Evolutionary conservation across 2,888 invertebrate genomes (phyloP).

Genomic region (Eutolmus rufibarbis): DNA sequence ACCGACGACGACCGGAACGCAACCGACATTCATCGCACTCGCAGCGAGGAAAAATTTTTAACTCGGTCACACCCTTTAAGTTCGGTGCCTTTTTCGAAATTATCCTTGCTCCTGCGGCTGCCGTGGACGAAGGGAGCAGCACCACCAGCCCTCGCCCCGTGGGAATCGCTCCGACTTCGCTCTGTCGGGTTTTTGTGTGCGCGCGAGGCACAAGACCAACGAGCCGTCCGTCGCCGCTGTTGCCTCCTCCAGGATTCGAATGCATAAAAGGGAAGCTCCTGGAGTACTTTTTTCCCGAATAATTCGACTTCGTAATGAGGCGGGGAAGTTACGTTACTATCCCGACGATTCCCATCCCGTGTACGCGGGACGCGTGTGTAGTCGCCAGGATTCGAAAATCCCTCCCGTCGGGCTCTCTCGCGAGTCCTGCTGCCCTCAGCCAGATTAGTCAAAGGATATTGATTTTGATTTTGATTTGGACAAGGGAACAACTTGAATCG

Average conservation of each 20-base stretch:
- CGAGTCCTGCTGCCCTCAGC: background rate
- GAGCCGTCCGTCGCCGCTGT: background rate
- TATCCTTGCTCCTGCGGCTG: slow-evolving; percentile 26
- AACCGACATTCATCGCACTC: slow-evolving; percentile 31
- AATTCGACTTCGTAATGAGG: background rate
- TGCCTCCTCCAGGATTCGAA: slow-evolving; percentile 6
- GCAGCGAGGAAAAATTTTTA: slow-evolving; percentile 52
- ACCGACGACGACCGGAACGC: background rate
- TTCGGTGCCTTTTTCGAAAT: slow-evolving; percentile 48
- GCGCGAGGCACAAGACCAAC: background rate
- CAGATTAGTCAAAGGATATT: background rate
- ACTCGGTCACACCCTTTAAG: slow-evolving; percentile 64
- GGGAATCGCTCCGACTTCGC: background rate
- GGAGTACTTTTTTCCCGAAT: background rate
- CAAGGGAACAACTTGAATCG: background rate
- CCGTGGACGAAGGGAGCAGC: background rate
- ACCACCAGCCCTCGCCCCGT: background rate
- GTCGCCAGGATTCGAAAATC: background rate
- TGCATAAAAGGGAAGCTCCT: slow-evolving; percentile 5
- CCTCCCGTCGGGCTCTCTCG: background rate
- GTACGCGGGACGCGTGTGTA: background rate
- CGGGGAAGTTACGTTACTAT: slow-evolving; percentile 25
- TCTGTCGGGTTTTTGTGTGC: background rate
- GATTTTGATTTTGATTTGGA: slow-evolving; percentile 13
- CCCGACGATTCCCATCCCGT: background rate